Evolutionary conservation across 2,797 vertebrate species (phyloP).

Genomic region (Phataginus tetradactyla): DNA sequence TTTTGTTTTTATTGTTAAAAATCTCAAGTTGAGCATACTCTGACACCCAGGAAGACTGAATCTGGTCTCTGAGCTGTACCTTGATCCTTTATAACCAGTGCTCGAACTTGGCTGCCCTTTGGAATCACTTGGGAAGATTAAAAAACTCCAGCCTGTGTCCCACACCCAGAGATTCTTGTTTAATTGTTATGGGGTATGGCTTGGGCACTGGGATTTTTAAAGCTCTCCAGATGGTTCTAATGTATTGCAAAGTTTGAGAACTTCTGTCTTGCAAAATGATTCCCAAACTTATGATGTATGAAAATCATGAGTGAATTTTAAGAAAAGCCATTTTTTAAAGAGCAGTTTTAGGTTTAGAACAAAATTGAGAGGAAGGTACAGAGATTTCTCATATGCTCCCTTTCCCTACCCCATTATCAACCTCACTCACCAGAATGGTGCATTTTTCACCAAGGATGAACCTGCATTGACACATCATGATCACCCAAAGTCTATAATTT

Average conservation of each 20-base stretch:
- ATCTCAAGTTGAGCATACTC: neutral
- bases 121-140: constrained; percentile 1
- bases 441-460: neutral
- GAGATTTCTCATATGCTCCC: neutral
- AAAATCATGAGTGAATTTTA: neutral
- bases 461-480: neutral
- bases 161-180: neutral
- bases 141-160: neutral
- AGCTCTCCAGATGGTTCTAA: neutral
- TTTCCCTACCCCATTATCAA: neutral
- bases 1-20: neutral
- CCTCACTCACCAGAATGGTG: neutral
- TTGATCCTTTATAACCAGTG: neutral
- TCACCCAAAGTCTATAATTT: neutral
- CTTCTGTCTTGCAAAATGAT: neutral
- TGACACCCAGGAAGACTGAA: neutral
- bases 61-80: neutral
- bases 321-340: neutral
- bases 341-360: neutral
- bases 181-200: neutral
- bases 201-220: neutral
- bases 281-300: neutral
- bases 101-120: neutral
- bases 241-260: neutral
- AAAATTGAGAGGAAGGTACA: neutral